Evolutionary conservation across 1,140 invertebrate species (phyloP), one percentile per base, ranked within the genome.

Genomic region (Trigoniulus corallinus): DNA sequence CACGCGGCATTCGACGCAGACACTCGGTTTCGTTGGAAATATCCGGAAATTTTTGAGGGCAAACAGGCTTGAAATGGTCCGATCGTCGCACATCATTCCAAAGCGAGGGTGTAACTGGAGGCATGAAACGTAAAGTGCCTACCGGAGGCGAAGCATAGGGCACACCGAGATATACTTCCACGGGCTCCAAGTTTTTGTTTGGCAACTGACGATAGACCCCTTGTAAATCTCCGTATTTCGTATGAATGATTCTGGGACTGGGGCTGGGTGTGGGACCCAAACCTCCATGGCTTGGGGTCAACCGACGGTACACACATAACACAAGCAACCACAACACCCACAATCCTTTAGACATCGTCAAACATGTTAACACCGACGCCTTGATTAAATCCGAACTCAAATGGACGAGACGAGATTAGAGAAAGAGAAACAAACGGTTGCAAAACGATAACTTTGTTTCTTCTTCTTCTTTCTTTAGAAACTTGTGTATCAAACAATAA

Each of bases 111-210:
- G 77, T 73, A 40, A 74, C 72, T 24, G 83, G 80, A 15, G 79
- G 72, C 52, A 76, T 76, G 57, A 86, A 81, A 22, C 86, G 74
- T 29, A 82, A 67, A 13, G 74, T 70, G n/a, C 78, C 79, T 1
- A 76, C 67, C 2, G 85, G 84, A 21, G 78, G 75, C 15, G 82
- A 79, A 0, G 84, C 87, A 71, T 89, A 93, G 2, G 84, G 86
- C 44, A 92, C 80, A 20, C 74, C 74, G 22, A 72, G 59, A 56
- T 72, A 75, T 1, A 68, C 67, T 53, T 69, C 67, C 12, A 69
- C 61, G 0, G 64, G 55, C 3, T 53, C 56, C 0, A 68, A 56
- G 34, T 60, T 51, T 10, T 52, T 52, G 13, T 45, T 41, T 18
- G 54, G 49, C 15, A 52, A 43, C 3, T 55, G 44, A 12, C 59